Evolutionary conservation across 2,797 vertebrate species (phyloP).

Genomic region (Typhlichthys subterraneus): DNA sequence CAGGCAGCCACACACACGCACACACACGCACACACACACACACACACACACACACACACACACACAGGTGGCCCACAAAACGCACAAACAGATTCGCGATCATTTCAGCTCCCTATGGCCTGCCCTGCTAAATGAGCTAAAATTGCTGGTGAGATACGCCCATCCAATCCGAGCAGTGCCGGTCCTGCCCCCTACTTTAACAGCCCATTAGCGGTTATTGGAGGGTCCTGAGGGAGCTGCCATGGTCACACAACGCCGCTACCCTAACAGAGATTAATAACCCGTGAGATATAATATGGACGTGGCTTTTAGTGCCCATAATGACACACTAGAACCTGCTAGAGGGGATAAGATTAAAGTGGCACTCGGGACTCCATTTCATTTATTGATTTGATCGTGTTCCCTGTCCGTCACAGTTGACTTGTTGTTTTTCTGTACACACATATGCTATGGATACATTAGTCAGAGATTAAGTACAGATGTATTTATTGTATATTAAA

Average conservation of each 20-base stretch:
- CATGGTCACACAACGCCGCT: slow-evolving; percentile 50
- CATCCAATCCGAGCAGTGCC: slow-evolving; percentile 50
- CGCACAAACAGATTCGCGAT: slow-evolving; percentile 33
- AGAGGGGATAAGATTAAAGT: slow-evolving; percentile 2
- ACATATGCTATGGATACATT: not conserved
- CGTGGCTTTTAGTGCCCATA: slow-evolving; percentile 21
- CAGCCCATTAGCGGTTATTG: slow-evolving; percentile 76
- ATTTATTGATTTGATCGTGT: slow-evolving; percentile 14
- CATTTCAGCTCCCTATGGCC: slow-evolving; percentile 41
- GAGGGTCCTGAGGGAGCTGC: slow-evolving; percentile 59
- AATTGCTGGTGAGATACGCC: slow-evolving; percentile 71
- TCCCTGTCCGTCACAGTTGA: not conserved
- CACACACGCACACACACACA: slow-evolving; percentile 26
- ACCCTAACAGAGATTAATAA: slow-evolving; percentile 62
- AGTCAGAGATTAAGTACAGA: too few relatives aligned
- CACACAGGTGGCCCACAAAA: not conserved
- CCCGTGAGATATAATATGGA: slow-evolving; percentile 51
- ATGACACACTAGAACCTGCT: not conserved
- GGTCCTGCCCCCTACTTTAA: slow-evolving; percentile 65
- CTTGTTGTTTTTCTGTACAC: not conserved
- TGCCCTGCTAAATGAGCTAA: slow-evolving; percentile 75
- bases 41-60: not conserved
- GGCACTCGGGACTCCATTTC: slow-evolving; percentile 9
- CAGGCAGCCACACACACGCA: slow-evolving; percentile 35
- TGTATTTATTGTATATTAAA: too few relatives aligned